phyloP scores from a whole-genome alignment of 2,113 vertebrate species.

The Actenoides hombroni region DNA sequence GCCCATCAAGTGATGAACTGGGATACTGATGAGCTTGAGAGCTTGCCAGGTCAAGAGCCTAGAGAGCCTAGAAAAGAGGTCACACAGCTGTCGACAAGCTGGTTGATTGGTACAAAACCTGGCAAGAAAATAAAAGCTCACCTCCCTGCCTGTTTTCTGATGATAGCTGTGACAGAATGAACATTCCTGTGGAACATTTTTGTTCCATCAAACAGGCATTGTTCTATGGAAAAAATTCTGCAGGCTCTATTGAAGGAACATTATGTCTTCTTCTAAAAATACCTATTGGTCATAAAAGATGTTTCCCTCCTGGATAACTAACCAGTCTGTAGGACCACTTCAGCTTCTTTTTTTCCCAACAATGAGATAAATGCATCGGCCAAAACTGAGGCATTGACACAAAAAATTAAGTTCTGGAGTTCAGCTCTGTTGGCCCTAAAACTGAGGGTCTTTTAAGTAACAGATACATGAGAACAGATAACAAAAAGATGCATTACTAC shows the following conservation, averaged over 20 bases:
- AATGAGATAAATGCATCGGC: not conserved
- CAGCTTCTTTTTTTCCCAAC: not conserved
- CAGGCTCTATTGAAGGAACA: conserved; percentile 33
- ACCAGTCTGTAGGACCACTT: not conserved
- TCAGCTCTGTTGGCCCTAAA: not conserved
- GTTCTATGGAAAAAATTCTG: conserved; percentile 10
- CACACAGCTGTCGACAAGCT: conserved; percentile 20
- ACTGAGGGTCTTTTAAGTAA: not conserved
- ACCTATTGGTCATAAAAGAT: conserved; percentile 3
- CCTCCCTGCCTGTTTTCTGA: not conserved
- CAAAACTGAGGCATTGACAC: not conserved
- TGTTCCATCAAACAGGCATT: conserved; percentile 36
- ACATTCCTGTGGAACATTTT: conserved; percentile 37
- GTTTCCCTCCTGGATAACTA: not conserved
- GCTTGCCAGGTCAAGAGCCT: not conserved
- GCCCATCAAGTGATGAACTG: not conserved
- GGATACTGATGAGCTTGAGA: not conserved
- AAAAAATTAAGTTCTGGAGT: not conserved
- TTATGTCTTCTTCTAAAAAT: conserved; percentile 60
- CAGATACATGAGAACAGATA: not conserved
- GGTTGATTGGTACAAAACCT: conserved; percentile 23
- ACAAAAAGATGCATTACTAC: not conserved
- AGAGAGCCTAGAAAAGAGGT: not conserved
- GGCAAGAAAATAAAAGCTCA: conserved; percentile 23
- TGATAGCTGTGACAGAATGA: conserved; percentile 36